Base-by-base conservation (phyloP, 2,113 vertebrate species). In the Calyptommatus sinebrachiatus region DNA sequence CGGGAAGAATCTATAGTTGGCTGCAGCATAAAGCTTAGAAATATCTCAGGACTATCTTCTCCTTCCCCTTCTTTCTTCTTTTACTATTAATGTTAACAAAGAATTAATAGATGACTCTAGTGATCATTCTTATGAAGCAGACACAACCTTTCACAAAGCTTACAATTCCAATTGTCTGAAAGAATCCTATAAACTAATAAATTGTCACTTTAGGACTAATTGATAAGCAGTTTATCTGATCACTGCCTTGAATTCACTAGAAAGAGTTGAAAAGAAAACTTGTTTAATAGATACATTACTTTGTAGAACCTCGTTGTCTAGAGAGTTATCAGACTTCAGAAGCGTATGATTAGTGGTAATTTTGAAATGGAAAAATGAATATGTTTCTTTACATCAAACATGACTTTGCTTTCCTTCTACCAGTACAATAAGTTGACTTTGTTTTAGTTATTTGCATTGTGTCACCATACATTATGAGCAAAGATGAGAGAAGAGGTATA, bases 71-170 rank as follows among this genome's bases (percentile, higher is more conserved):
- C 35, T 41, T 41, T 41, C 35, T 41, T 41, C 35, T 41, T 6
- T 0, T 8, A 0, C 2, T 1, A 0, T 68, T 16, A 0, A 57
- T 63, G 74, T 1, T 0, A 8, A 1, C 46, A 0, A 6, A 61
- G 46, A 26, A 1, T 0, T 48, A 20, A 46, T 71, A 29, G 1
- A 0, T 6, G 18, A 76, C 69, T 22, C 2, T 0, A 1, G 63
- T 45, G 0, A 1, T 8, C 12, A 66, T 35, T 46, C 7, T 0
- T 29, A 53, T 1, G 0, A 83, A 68, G 4, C 73, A 0, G 60
- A 2, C 2, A 41, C 5, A 74, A n/a, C 21, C 35, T 0, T 0
- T 24, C 65, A 18, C 65, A 0, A 0, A 41, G 29, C 35, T 63
- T 62, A 1, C 22, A 0, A 2, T 31, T 45, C 46, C 57, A 16